Base-by-base conservation (phyloP, 92 coral and sea anemone species). In the Parazoanthus darwini region DNA sequence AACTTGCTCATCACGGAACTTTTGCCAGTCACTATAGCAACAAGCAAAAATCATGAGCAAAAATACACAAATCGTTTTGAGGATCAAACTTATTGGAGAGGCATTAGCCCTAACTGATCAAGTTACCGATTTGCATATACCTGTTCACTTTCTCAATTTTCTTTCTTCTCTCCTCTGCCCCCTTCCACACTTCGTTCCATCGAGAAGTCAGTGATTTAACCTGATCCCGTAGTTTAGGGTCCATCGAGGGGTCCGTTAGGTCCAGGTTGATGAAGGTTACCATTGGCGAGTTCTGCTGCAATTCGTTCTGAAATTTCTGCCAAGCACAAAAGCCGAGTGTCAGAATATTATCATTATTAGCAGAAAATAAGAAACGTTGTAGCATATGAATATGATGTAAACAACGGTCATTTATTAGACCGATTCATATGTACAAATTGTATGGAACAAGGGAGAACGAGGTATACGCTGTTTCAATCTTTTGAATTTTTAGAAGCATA, bases 1-100 rank as follows among this genome's bases (percentile, higher is more conserved):
- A 68, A 95, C 82, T 82, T 95, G 94, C 78, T 95, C 98, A 56
- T 93, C 96, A 42, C 98, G 91, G 65, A 95, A 95, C 80, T 90
- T 90, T 93, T 93, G 93, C 98, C 98, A 95, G 37, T 92, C 92
- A 15, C 87, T 84, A 29, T 46, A 48, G 25, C 22, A 18, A 35
- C 44, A 36, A 54, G 9, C 59, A 14, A 11, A 11, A 54, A 54
- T 11, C 20, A 54, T 54, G 29, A 13, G 14, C 2, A 71, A 18
- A 38, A 42, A 39, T 14, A 36, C 9, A 44, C 54, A 63, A 54
- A 1, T 54, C 18, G 4, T 54, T 2, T 13, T 14, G 59, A 54
- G 59, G 59, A 54, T 54, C 18, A 1, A 54, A 4, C 18, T 54
- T 54, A 54, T 54, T 13, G 18, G 59, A 20, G 59, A 54, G 9